phyloP scores from a whole-genome alignment of 2,888 invertebrate species.

The Thera britannica region DNA sequence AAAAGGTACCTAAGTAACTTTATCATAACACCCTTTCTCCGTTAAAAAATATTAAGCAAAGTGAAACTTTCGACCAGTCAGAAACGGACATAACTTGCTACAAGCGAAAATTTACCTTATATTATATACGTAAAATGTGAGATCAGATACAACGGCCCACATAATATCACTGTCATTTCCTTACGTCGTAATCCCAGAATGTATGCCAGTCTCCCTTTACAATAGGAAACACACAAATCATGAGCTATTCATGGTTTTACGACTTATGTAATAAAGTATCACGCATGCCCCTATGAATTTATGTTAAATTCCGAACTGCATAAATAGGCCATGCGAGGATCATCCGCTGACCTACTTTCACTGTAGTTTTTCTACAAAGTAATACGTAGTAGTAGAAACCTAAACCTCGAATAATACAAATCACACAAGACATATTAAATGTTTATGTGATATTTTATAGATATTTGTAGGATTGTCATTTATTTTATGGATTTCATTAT shows the following conservation, averaged over 20 bases:
- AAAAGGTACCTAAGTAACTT: neutral
- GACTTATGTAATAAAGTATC: constrained; percentile 38
- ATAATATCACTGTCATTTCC: constrained; percentile 25
- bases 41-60: constrained; percentile 39
- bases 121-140: constrained; percentile 41
- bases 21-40: constrained; percentile 36
- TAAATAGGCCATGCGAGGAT: constrained; percentile 50
- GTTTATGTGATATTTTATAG: constrained; percentile 28
- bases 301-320: constrained; percentile 42
- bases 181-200: constrained; percentile 21
- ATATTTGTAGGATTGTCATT: constrained; percentile 23
- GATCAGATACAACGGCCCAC: constrained; percentile 31
- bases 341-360: constrained; percentile 66
- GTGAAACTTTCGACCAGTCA: constrained; percentile 46
- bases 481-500: constrained; percentile 16
- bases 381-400: constrained; percentile 29
- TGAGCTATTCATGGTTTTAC: constrained; percentile 36
- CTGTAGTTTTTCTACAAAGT: constrained; percentile 48
- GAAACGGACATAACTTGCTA: constrained; percentile 33
- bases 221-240: constrained; percentile 24
- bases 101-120: constrained; percentile 35
- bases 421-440: constrained; percentile 19
- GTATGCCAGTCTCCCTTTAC: constrained; percentile 13
- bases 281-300: constrained; percentile 38
- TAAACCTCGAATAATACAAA: constrained; percentile 20